These are phyloP conservation scores for Chinchilla lanigera DNA, from an alignment of 2,113 vertebrate species.

Conservation along the genomic window DNA sequence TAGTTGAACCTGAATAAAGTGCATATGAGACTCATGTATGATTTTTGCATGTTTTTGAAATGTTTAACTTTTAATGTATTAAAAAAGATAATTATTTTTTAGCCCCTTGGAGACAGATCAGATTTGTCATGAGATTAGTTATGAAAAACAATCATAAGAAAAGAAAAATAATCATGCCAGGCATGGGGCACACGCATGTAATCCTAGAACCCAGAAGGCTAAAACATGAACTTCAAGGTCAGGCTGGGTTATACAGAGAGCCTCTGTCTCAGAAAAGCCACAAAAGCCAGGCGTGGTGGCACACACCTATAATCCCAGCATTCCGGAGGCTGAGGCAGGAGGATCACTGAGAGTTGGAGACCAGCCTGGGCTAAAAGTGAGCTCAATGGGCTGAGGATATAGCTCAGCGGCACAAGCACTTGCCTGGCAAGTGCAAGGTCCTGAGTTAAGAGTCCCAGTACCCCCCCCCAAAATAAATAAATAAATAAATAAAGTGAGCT, in stretches of 20 bases:
- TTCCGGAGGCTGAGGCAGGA: background rate
- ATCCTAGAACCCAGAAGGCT: background rate
- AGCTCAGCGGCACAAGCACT: too few relatives aligned
- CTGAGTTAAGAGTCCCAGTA: too few relatives aligned
- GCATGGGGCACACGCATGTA: background rate
- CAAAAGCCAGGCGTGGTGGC: background rate
- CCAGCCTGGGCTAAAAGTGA: too few relatives aligned
- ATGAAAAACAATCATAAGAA: background rate
- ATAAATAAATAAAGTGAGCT: too few relatives aligned
- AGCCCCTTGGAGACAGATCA: background rate
- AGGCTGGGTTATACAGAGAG: background rate
- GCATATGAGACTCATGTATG: background rate
- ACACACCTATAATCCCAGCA: background rate
- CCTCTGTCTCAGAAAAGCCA: background rate
- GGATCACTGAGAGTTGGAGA: background rate
- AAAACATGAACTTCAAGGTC: background rate
- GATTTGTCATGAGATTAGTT: background rate
- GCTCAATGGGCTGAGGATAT: too few relatives aligned
- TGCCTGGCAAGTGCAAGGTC: too few relatives aligned
- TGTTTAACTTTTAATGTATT: background rate
- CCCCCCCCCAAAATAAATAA: too few relatives aligned
- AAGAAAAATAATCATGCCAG: background rate
- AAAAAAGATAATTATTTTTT: slow-evolving; percentile 24
- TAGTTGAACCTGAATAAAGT: background rate
- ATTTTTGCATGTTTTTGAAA: background rate